Evolutionary conservation across 2,888 invertebrate species (phyloP), one percentile per base, ranked within the genome.

Genomic region (Zeuzera pyrina): DNA sequence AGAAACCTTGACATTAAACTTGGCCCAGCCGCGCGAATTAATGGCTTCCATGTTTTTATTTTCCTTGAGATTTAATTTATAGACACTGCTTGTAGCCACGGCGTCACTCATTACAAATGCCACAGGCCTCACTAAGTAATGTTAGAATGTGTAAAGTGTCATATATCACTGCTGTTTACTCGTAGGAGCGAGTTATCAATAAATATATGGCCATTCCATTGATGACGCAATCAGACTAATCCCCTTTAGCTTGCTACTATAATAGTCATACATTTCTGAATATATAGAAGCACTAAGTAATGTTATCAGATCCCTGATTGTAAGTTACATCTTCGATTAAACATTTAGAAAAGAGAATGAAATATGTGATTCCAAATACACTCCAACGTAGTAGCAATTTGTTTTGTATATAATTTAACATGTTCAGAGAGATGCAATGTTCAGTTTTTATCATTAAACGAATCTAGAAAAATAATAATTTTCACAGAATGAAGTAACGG

Each of bases 41-140:
- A 83, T 83, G 74, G 76, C 77, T 79, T 81, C 81, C 78, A 78
- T 72, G 83, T 81, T 81, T 83, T 81, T 78, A 79, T 79, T 79
- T 79, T 79, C 78, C 81, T 79, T 76, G 77, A 83, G 81, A 78
- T 79, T 77, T 78, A 79, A 83, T 83, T 83, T 79, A 83, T 79
- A 70, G 69, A 58, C 71, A 62, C 57, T 54, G 73, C 60, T 71
- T 64, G 71, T 62, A 61, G 61, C 64, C 61, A 56, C 63, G 57
- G 69, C 71, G 72, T 76, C 77, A 73, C 73, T 76, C 72, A 71
- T 76, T 72, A 78, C 72, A 66, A 76, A 76, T 73, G 71, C 70
- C 66, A 54, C 58, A 59, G 63, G 54, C 60, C 67, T 58, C 58
- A 57, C 57, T 65, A 62, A 69, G 62, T 71, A 68, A 74, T 76